Percentiles rank a stretch among this genome's conserved stretches.
phyloP scores from a whole-genome alignment of 2,113 vertebrate species.

The Aspiorhynchus laticeps region DNA sequence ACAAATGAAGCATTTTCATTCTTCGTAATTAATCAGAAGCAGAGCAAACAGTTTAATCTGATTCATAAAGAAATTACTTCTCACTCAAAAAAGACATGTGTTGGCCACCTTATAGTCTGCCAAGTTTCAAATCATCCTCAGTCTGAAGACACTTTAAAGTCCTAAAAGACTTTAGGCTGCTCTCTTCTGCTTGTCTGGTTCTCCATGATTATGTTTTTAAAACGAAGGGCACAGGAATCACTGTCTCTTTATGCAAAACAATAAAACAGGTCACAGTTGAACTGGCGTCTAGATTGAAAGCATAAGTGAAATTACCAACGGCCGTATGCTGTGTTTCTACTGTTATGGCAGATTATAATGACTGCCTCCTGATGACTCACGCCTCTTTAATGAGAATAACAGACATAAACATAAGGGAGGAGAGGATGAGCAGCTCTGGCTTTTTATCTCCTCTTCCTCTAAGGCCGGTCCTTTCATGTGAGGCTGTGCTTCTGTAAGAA shows the following conservation, averaged over 20 bases:
- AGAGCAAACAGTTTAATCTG: too few relatives aligned
- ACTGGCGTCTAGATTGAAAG: neutral
- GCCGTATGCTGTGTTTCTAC: conserved; percentile 17
- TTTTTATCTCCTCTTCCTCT: conserved; percentile 27
- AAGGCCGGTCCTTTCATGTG: neutral
- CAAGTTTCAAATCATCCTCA: neutral
- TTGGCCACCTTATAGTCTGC: neutral
- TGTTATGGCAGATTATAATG: conserved; percentile 9
- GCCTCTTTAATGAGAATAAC: conserved; percentile 32
- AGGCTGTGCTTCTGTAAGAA: conserved; percentile 28
- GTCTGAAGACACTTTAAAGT: neutral
- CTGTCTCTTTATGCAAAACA: neutral
- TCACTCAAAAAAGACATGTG: neutral
- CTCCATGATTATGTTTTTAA: neutral
- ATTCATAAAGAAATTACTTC: too few relatives aligned
- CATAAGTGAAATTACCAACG: conserved; percentile 13
- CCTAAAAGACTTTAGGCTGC: neutral
- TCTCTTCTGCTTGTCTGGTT: neutral
- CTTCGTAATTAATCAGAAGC: too few relatives aligned
- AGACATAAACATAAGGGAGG: conserved; percentile 23
- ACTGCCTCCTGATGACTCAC: conserved; percentile 24
- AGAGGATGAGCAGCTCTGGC: conserved; percentile 14
- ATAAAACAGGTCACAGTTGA: conserved; percentile 19
- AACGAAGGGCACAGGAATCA: neutral
- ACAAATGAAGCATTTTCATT: too few relatives aligned